These are phyloP conservation scores for Auanema freiburgensis DNA, from an alignment of 2,888 invertebrate species.

Conservation along the genomic window DNA sequence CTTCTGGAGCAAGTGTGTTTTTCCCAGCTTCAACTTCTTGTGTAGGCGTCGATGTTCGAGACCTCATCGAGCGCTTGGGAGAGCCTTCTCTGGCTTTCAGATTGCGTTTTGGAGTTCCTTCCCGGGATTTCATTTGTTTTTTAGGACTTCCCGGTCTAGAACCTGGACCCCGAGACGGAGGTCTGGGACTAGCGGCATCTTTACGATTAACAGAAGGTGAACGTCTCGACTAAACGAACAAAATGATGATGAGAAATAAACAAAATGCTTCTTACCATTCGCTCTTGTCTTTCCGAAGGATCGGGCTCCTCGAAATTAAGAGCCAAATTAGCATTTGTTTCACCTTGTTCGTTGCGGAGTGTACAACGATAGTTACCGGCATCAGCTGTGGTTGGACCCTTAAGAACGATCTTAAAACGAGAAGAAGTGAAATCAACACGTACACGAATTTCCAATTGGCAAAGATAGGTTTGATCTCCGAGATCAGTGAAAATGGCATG, in stretches of 20 bases:
- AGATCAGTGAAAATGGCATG: constrained; percentile 60
- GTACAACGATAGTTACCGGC: constrained; percentile 97
- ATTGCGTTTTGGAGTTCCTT: constrained; percentile 41
- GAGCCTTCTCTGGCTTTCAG: constrained; percentile 60
- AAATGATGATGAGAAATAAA: constrained; percentile 15
- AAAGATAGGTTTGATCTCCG: constrained; percentile 63
- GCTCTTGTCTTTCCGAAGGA: constrained; percentile 35
- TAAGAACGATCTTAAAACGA: constrained; percentile 43
- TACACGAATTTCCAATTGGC: constrained; percentile 64
- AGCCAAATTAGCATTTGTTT: constrained; percentile 93
- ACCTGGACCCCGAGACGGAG: constrained; percentile 45
- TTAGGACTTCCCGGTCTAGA: constrained; percentile 43
- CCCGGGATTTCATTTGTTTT: constrained; percentile 41
- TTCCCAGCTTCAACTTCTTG: constrained; percentile 41
- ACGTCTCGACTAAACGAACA: constrained; percentile 25
- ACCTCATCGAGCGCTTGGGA: constrained; percentile 54
- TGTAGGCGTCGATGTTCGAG: constrained; percentile 60
- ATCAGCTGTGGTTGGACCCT: constrained; percentile 92
- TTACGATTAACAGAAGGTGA: constrained; percentile 34
- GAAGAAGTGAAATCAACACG: constrained; percentile 13
- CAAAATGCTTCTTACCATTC: constrained; percentile 9
- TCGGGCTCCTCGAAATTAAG: constrained; percentile 81
- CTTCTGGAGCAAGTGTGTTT: constrained; percentile 28
- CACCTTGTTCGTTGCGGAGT: constrained; percentile 91
- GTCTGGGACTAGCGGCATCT: constrained; percentile 41